phyloP scores from a whole-genome alignment of 1,140 invertebrate species.

The Oryctes rhinoceros region DNA sequence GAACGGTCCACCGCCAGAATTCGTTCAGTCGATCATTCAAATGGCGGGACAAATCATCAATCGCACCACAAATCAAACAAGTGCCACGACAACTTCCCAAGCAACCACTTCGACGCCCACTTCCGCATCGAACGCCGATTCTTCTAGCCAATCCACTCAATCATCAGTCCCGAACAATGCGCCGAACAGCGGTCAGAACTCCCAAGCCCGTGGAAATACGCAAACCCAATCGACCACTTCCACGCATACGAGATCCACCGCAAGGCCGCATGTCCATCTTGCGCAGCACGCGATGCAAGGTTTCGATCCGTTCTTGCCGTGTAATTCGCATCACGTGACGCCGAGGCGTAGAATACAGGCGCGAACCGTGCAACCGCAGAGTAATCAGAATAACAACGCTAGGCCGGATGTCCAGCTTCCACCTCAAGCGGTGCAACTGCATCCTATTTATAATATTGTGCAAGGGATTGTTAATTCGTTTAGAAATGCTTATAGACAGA shows the following conservation, averaged over 20 bases:
- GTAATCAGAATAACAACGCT: conserved; percentile 42
- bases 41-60: conserved; percentile 62
- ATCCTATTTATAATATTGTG: conserved; percentile 45
- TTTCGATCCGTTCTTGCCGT: conserved; percentile 76
- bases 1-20: conserved; percentile 61
- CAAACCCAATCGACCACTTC: conserved; percentile 73
- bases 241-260: conserved; percentile 67
- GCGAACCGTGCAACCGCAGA: background rate
- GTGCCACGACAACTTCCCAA: conserved; percentile 43
- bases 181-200: conserved; percentile 62
- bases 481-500: conserved; percentile 44
- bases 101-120: conserved; percentile 48
- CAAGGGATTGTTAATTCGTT: conserved; percentile 46
- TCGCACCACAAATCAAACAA: conserved; percentile 45
- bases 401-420: background rate
- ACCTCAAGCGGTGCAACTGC: conserved; percentile 25
- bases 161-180: conserved; percentile 47
- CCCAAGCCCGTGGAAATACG: conserved; percentile 68
- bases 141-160: conserved; percentile 22
- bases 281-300: conserved; percentile 59
- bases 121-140: conserved; percentile 42
- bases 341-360: conserved; percentile 47
- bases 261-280: conserved; percentile 71
- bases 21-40: conserved; percentile 71
- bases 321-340: conserved; percentile 70